These are phyloP conservation scores for Ceratina australensis DNA, from an alignment of 1,140 invertebrate genomes.

Conservation along the genomic window DNA sequence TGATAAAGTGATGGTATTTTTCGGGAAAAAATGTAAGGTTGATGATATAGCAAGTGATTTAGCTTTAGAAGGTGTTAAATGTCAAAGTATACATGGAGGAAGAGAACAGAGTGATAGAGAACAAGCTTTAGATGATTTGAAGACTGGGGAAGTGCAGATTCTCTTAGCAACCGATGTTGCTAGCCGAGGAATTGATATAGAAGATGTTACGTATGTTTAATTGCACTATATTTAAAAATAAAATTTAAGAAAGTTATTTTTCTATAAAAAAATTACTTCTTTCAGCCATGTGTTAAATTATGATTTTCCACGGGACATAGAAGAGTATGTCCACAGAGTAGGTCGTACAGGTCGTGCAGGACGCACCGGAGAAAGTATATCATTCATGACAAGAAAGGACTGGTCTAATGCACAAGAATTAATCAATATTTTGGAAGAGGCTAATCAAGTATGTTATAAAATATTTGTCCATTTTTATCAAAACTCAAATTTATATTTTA, in stretches of 20 bases:
- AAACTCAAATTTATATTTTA: constrained; percentile 13
- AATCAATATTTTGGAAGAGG: constrained; percentile 90
- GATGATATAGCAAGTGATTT: constrained; percentile 91
- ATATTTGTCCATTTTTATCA: constrained; percentile 10
- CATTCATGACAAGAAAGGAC: constrained; percentile 89
- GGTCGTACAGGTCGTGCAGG: constrained; percentile 94
- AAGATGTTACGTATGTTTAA: constrained; percentile 90
- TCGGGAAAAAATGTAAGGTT: constrained; percentile 89
- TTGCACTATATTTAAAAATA: neutral
- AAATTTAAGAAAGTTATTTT: neutral
- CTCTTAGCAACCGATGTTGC: constrained; percentile 98
- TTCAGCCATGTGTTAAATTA: constrained; percentile 90
- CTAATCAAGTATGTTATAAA: constrained; percentile 80
- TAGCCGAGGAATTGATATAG: constrained; percentile 94
- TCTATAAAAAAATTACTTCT: constrained; percentile 18
- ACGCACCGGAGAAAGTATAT: constrained; percentile 89
- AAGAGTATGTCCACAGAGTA: constrained; percentile 94
- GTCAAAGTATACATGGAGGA: constrained; percentile 93
- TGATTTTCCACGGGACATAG: constrained; percentile 94
- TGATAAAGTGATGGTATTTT: constrained; percentile 94
- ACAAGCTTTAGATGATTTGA: constrained; percentile 90
- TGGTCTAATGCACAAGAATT: constrained; percentile 89
- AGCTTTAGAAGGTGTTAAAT: constrained; percentile 83
- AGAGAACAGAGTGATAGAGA: constrained; percentile 93
- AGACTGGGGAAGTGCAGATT: constrained; percentile 86